These are phyloP conservation scores for Perca fluviatilis DNA, from an alignment of 2,113 vertebrate species.

Conservation along the genomic window DNA sequence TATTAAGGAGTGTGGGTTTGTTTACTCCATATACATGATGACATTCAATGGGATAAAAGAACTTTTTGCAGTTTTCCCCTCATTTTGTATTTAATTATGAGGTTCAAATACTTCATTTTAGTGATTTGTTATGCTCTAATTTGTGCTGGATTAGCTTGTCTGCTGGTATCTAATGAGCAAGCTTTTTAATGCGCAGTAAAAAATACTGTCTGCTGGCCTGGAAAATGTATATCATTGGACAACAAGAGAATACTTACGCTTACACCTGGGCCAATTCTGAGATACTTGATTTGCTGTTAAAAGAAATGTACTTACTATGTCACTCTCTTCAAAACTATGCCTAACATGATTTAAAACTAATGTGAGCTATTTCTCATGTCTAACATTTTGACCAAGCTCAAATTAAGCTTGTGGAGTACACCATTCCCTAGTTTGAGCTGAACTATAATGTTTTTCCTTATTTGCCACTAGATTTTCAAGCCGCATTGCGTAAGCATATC, in stretches of 20 bases:
- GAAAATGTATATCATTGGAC: not conserved
- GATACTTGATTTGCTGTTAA: not conserved
- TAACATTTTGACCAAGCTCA: not conserved
- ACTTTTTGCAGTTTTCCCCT: too few relatives aligned
- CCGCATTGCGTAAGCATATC: too few relatives aligned
- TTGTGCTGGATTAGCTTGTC: too few relatives aligned
- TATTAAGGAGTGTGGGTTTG: too few relatives aligned
- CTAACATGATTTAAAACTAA: not conserved
- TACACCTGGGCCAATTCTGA: not conserved
- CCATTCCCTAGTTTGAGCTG: not conserved
- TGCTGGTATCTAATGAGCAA: too few relatives aligned
- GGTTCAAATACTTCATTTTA: too few relatives aligned
- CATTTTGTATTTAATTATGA: too few relatives aligned
- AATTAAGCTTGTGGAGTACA: not conserved
- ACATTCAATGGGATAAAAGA: not conserved
- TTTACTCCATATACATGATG: not conserved
- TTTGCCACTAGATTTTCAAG: too few relatives aligned
- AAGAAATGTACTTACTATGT: not conserved
- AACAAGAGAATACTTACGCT: not conserved
- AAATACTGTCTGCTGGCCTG: too few relatives aligned
- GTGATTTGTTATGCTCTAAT: too few relatives aligned
- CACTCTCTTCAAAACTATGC: not conserved
- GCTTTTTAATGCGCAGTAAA: too few relatives aligned
- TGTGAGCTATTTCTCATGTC: not conserved
- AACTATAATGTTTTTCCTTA: not conserved